Conservation (phyloP, 2,113 vertebrate genomes). For the Eretmochelys imbricata region DNA sequence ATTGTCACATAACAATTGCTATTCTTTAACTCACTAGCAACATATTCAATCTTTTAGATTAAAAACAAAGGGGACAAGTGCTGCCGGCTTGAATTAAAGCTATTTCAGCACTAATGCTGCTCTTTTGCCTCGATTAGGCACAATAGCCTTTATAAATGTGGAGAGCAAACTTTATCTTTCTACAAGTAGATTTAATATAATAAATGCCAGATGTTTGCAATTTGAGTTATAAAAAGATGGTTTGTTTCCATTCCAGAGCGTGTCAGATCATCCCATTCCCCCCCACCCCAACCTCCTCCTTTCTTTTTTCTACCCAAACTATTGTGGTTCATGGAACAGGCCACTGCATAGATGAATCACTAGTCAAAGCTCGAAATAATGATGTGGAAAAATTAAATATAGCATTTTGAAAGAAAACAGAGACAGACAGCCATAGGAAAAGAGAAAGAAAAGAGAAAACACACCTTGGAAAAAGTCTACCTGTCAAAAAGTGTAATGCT, state of each 20-base stretch:
- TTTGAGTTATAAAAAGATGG: conserved; percentile 48
- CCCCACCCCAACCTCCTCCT: conserved; percentile 23
- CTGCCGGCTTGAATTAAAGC: conserved; percentile 44
- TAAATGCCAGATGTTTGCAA: conserved; percentile 50
- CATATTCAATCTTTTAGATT: conserved; percentile 53
- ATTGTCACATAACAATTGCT: conserved; percentile 43
- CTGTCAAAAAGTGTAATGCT: conserved; percentile 42
- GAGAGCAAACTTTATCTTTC: conserved; percentile 57
- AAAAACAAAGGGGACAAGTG: conserved; percentile 59
- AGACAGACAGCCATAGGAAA: conserved; percentile 17
- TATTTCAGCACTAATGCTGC: conserved; percentile 31
- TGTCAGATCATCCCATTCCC: background rate
- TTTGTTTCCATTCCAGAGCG: conserved; percentile 47
- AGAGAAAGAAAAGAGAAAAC: conserved; percentile 19
- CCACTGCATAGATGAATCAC: conserved; percentile 66
- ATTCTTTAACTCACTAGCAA: conserved; percentile 51
- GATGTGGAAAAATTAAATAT: conserved; percentile 69
- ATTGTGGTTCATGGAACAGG: conserved; percentile 54
- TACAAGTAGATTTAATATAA: conserved; percentile 56
- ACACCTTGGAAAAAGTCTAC: conserved; percentile 18
- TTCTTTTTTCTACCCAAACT: conserved; percentile 53
- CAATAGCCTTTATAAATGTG: conserved; percentile 37
- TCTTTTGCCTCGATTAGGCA: background rate
- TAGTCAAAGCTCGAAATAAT: conserved; percentile 51
- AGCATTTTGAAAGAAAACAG: conserved; percentile 40